A percentile compares a stretch with the other conserved stretches of the same genome.
phyloP scores from a whole-genome alignment of 1,140 invertebrate species.

The Platorchestia sp. region DNA sequence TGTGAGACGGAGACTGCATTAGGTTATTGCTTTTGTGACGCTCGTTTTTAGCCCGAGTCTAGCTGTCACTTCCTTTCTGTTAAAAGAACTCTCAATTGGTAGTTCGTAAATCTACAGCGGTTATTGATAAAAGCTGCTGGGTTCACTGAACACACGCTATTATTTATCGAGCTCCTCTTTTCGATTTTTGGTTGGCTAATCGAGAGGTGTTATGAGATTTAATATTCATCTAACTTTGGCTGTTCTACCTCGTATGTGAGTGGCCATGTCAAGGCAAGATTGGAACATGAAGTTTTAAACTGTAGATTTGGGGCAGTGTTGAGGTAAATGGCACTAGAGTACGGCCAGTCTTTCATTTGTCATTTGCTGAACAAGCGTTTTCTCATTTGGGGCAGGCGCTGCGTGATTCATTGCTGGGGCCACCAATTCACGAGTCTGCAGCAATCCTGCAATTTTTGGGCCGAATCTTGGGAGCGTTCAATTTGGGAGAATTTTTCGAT shows the following conservation, averaged over 20 bases:
- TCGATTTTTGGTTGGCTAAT: not conserved
- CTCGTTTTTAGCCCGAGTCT: not conserved
- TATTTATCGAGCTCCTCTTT: not conserved
- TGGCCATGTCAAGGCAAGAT: not conserved
- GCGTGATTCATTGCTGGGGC: not conserved
- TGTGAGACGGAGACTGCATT: not conserved
- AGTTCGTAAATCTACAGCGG: not conserved
- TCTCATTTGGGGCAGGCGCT: not conserved
- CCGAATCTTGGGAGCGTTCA: not conserved
- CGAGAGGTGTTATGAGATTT: not conserved
- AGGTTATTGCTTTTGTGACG: not conserved
- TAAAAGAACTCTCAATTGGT: not conserved
- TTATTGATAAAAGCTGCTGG: not conserved
- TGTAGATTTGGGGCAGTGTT: not conserved
- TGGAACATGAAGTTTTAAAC: not conserved
- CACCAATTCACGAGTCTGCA: not conserved
- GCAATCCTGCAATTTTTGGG: not conserved
- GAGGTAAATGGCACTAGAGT: not conserved
- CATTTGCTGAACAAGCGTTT: not conserved
- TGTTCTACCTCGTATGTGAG: not conserved
- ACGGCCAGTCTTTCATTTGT: not conserved
- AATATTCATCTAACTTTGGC: not conserved
- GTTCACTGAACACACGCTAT: not conserved
- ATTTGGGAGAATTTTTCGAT: not conserved
- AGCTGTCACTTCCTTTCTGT: not conserved